A percentile compares a stretch with the other conserved stretches of the same genome.
Evolutionary conservation across 2,113 vertebrate species (phyloP).

Genomic region (Siniperca knerii): DNA sequence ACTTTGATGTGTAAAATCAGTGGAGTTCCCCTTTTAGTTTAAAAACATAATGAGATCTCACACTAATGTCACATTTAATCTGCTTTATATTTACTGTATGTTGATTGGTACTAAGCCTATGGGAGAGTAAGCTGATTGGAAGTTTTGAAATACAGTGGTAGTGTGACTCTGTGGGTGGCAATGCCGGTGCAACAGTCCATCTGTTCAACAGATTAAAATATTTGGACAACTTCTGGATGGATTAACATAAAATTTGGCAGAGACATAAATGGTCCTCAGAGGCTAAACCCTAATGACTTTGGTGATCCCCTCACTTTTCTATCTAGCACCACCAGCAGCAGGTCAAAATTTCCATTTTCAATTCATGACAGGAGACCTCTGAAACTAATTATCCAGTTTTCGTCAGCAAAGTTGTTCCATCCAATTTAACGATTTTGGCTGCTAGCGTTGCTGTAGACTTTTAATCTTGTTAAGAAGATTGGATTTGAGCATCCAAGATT

Average conservation of each 20-base stretch:
- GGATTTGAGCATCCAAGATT: neutral
- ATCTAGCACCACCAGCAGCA: neutral
- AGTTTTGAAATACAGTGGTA: conserved; percentile 23
- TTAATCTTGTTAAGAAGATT: neutral
- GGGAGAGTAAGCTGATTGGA: conserved; percentile 33
- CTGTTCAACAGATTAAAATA: conserved; percentile 63
- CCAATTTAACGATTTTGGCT: neutral
- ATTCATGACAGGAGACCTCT: neutral
- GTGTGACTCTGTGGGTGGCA: conserved; percentile 16
- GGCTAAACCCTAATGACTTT: conserved; percentile 1
- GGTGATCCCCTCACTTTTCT: conserved; percentile 2
- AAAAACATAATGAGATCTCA: conserved; percentile 25
- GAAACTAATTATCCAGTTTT: neutral
- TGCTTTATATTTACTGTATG: conserved; percentile 26
- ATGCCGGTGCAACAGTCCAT: conserved; percentile 37
- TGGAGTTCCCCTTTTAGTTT: neutral
- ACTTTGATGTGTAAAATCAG: neutral
- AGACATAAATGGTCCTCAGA: conserved; percentile 10
- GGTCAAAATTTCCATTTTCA: neutral
- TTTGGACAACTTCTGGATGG: conserved; percentile 34
- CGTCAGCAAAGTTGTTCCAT: neutral
- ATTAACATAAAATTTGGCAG: conserved; percentile 46
- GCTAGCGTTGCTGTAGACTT: neutral
- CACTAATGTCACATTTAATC: conserved; percentile 40
- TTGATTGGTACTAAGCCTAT: conserved; percentile 47